Base-by-base conservation (phyloP, 2,888 invertebrate species). In the Tromatobia lineatoria region DNA sequence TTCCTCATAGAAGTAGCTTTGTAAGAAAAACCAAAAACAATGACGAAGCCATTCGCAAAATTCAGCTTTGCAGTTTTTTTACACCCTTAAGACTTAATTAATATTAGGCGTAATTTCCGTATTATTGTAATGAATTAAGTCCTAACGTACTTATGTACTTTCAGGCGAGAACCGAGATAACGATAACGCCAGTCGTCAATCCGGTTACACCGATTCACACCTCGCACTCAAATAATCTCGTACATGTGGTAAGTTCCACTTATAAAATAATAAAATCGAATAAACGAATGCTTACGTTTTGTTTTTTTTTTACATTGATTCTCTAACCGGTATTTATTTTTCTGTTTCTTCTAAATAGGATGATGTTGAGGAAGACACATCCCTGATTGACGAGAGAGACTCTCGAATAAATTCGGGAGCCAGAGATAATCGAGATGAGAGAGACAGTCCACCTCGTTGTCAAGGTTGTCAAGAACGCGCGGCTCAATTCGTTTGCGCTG, bases 401-500 rank as follows among this genome's bases (percentile, higher is more conserved):
- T 94, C 94, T 13, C 91, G 92, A 74, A 88, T 92, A 79, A 90
- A 91, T 3, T 88, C 91, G 10, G 89, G 90, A 71, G 87, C 87
- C 61, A 92, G 93, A 79, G 93, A 93, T 66, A 89, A 87, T 79
- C 90, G 92, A 76, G 93, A 93, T 3, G 94, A 90, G 82, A 92
- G 89, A 86, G 93, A 92, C 64, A 95, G 94, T 85, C 95, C 96
- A 86, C 97, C 97, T 71, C 95, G 96, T 88, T 98, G 98, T 94
- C 98, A 98, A 95, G 97, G 98, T 87, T 98, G 98, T 93, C 96
- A 97, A 88, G 95, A 96, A 82, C 95, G 96, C 86, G 95, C 97
- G 89, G 98, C 98, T 83, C 97, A 97, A 94, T 98, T 97, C 92
- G 97, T 98, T 59, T 98, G 98, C 93, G 98, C 98, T 61, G 98